Evolutionary conservation across 1,140 invertebrate genomes (phyloP), one percentile per base, ranked within the genome.

Genomic region (Zaprionus kolodkinae): DNA sequence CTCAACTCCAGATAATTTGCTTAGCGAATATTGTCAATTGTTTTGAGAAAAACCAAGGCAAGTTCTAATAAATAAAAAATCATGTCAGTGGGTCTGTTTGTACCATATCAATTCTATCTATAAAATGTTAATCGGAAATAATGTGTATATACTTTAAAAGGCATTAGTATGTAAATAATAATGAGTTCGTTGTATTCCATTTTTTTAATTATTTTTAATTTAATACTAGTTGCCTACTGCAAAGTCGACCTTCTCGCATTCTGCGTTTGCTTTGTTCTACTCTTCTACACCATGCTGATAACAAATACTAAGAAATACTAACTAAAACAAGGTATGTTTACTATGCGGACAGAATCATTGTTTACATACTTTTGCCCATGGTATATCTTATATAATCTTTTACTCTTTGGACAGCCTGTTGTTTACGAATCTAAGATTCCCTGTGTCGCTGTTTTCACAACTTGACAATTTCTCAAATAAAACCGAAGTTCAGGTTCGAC

Each of bases 11-110:
- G 30, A 67, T 13, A 5, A 13, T 13, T 6, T 40, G 6, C 45
- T 36, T 27, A 30, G 45, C 7, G 11, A 21, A 21, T 17, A 17
- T 52, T 69, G 35, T 69, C 66, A 69, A 25, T 12, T 50, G 40
- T 45, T 15, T 15, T n/a, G n/a, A 17, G n/a, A 45, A 3, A 45
- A 7, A 15, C 15, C 40, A 45, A 45, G n/a, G 40, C 7, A 9
- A 43, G 15, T 43, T 43, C 13, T 2, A n/a, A n/a, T 15, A 43
- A 9, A n/a, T 13, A 43, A 43, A 43, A 43, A 2, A 6, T 15
- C 38, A n/a, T 7, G 13, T 40, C 38, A n/a, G 13, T n/a, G 13
- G n/a, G 5, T 40, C 13, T 33, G 4, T 30, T 2, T 30, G 27
- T 5, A 30, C 6, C 27, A 6, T 5, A 30, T 30, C 27, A 5